Evolutionary conservation across 2,113 vertebrate species (phyloP), one percentile per base, ranked within the genome.

Genomic region (Vulpes ferrilata): DNA sequence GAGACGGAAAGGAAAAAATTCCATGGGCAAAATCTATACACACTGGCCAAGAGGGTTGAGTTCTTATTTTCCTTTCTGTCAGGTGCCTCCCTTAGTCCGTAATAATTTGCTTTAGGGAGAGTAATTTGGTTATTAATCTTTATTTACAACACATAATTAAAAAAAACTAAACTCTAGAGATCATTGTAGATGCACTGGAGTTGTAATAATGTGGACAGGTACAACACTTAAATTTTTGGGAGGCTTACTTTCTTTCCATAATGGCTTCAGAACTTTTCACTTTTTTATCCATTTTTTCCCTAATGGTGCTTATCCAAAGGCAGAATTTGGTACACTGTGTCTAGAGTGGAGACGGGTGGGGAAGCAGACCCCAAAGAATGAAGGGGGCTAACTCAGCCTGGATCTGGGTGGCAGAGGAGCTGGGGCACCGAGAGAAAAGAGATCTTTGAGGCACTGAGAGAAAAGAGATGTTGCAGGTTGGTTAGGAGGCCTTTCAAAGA

Each of bases 51-150:
- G 60, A 88, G 43, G 13, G 51, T 11, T 79, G 82, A 86, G 13
- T 82, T 92, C 84, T 90, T 62, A 12, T 73, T 89, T 93, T 83
- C 25, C 82, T 86, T 90, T 73, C 73, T 91, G 65, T 92, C 57
- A 79, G 80, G 20, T 69, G 30, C 16, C 25, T 30, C 57, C 30
- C 74, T 73, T 11, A 7, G 57, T 88, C 64, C 88, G 92, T 92
- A 48, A 88, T 92, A 55, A 88, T 53, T 4, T 74, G 62, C 55
- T 60, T 17, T 57, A 35, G 25, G 51, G 27, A 86, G 35, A 51
- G 16, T 51, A 76, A 87, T 60, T 95, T 95, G 76, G 69, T 94
- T 79, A 51, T 90, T 82, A 35, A 87, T 84, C 57, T 94, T 95
- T 65, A 83, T 43, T 25, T 90, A 76, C 12, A 62, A 32, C 13